Conservation (phyloP, 2,888 invertebrate genomes). For the Mylabris sibirica region DNA sequence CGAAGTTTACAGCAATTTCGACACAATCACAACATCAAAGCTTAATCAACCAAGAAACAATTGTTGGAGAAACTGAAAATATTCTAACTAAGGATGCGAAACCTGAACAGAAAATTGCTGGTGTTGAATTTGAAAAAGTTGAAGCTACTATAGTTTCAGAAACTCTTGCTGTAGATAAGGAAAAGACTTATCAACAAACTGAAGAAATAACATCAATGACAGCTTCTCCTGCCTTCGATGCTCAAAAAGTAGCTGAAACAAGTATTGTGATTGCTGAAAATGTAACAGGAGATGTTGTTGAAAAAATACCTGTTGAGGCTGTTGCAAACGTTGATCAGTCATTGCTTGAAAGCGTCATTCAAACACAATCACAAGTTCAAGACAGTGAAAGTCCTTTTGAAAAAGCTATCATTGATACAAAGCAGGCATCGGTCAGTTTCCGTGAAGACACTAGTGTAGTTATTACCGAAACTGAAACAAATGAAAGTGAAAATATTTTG, state of each 20-base stretch:
- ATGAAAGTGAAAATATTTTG: conserved; percentile 62
- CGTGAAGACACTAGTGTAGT: conserved; percentile 60
- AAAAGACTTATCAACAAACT: conserved; percentile 51
- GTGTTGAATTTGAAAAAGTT: conserved; percentile 59
- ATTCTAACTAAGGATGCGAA: conserved; percentile 61
- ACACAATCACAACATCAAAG: conserved; percentile 66
- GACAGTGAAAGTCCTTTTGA: conserved; percentile 61
- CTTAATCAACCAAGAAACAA: conserved; percentile 64
- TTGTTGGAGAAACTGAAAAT: conserved; percentile 68
- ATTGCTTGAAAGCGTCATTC: conserved; percentile 60
- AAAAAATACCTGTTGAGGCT: conserved; percentile 54
- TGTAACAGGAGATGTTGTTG: conserved; percentile 44
- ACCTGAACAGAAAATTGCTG: conserved; percentile 61
- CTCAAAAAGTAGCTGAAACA: conserved; percentile 61
- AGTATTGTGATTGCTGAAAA: conserved; percentile 57
- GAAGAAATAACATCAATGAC: conserved; percentile 53
- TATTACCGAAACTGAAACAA: conserved; percentile 63
- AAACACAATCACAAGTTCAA: conserved; percentile 57
- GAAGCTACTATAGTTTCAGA: conserved; percentile 62
- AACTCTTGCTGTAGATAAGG: conserved; percentile 63
- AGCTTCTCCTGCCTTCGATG: conserved; percentile 57
- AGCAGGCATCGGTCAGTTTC: conserved; percentile 59
- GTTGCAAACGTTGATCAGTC: conserved; percentile 62
- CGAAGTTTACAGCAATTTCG: conserved; percentile 62
- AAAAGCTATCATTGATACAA: conserved; percentile 54